A percentile compares a stretch with the other conserved stretches of the same genome.
These are phyloP conservation scores for Sus cebifrons DNA, from an alignment of 2,797 vertebrate genomes.

Conservation along the genomic window DNA sequence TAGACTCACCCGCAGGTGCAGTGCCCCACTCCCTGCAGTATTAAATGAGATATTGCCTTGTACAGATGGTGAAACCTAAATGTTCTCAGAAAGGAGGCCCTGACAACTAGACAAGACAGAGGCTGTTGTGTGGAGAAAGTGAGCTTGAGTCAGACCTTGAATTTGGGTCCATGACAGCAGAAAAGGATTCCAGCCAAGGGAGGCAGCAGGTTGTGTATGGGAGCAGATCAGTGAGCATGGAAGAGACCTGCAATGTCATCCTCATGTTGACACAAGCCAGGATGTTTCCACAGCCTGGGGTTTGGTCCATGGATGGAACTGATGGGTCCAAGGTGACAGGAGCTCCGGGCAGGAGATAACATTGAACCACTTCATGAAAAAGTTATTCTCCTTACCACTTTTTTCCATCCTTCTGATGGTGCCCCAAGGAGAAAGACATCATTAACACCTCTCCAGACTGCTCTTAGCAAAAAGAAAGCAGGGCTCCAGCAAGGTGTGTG, in stretches of 20 bases:
- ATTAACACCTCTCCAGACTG: no score
- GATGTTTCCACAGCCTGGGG: background rate
- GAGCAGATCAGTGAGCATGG: background rate
- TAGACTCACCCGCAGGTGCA: background rate
- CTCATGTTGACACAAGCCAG: background rate
- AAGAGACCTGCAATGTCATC: background rate
- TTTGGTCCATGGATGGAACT: background rate
- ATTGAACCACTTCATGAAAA: rapidly evolving
- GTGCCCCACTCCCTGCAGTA: rapidly evolving
- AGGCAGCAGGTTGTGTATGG: background rate
- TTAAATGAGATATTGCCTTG: no score
- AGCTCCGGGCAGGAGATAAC: background rate
- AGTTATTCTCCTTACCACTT: background rate
- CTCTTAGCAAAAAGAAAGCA: background rate
- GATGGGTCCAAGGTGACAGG: background rate
- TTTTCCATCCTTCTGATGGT: background rate
- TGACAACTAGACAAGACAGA: background rate
- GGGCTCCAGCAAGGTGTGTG: no score
- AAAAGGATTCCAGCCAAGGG: background rate
- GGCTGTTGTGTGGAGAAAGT: background rate
- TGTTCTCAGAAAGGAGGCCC: background rate
- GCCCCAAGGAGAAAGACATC: background rate
- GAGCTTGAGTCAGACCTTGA: background rate
- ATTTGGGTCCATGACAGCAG: background rate
- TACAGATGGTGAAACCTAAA: background rate